Conservation (phyloP, 2,797 vertebrate species). For the Loriculus beryllinus region DNA sequence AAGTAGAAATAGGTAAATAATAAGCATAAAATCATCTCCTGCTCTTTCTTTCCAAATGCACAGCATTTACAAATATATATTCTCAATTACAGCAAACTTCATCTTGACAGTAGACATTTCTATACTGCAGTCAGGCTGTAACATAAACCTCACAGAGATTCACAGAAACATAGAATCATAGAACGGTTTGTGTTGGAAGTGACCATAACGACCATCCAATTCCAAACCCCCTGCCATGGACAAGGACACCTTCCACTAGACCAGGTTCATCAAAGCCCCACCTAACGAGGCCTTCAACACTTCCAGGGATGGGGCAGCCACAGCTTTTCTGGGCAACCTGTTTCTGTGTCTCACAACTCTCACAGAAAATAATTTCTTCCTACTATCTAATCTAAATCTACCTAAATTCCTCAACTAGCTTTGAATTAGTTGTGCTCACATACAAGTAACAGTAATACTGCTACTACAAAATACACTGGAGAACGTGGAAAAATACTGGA, state of each 20-base stretch:
- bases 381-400: neutral
- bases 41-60: neutral
- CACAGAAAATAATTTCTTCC: neutral
- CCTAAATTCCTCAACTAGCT: neutral
- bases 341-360: neutral
- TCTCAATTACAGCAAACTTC: neutral
- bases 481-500: conserved; percentile 34
- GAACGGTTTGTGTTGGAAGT: neutral
- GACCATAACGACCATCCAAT: neutral
- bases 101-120: neutral
- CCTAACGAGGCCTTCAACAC: neutral
- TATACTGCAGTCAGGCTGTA: neutral
- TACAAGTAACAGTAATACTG: neutral
- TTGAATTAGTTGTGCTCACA: neutral
- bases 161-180: neutral
- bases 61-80: neutral
- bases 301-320: neutral
- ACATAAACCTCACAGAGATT: neutral
- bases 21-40: neutral
- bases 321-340: neutral
- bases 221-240: neutral
- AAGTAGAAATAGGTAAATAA: neutral
- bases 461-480: neutral
- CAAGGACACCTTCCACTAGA: neutral
- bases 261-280: neutral